These are phyloP conservation scores for Yponomeuta evonymella DNA, from an alignment of 2,888 invertebrate species.

Conservation along the genomic window DNA sequence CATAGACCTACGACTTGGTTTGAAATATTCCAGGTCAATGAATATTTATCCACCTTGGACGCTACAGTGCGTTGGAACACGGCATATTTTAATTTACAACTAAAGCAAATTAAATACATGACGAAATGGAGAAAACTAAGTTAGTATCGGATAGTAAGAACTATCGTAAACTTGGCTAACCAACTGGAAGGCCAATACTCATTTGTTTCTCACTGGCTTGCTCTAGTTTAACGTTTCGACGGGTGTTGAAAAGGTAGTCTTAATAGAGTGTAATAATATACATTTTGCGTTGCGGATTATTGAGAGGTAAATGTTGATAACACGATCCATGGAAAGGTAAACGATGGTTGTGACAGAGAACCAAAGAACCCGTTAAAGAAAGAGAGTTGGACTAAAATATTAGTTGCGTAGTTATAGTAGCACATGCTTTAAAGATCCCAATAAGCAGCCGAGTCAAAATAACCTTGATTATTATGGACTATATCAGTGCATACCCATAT, in stretches of 20 bases:
- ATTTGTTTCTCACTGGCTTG: no score
- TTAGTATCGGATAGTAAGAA: no score
- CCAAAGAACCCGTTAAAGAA: conserved; percentile 22
- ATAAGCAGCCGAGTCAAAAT: not conserved
- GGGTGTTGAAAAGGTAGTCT: not conserved
- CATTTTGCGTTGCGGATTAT: not conserved
- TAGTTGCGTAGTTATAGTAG: not conserved
- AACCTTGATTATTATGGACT: not conserved
- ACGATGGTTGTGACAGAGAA: conserved; percentile 31
- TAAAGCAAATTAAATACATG: no score
- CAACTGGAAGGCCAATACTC: no score
- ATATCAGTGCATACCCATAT: not conserved
- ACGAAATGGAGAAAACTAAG: no score
- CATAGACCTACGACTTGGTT: no score
- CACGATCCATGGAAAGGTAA: conserved; percentile 72
- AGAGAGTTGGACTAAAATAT: not conserved
- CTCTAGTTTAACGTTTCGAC: not conserved
- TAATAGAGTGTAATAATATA: not conserved
- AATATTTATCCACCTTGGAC: no score
- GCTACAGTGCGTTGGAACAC: no score
- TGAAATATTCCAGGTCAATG: no score
- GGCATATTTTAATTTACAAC: no score
- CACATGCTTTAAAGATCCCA: not conserved
- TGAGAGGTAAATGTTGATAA: conserved; percentile 30
- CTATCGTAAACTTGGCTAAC: no score